Percentiles rank a stretch among this genome's conserved stretches.
phyloP scores from a whole-genome alignment of 2,888 invertebrate species.

The Schrankia costaestrigalis region DNA sequence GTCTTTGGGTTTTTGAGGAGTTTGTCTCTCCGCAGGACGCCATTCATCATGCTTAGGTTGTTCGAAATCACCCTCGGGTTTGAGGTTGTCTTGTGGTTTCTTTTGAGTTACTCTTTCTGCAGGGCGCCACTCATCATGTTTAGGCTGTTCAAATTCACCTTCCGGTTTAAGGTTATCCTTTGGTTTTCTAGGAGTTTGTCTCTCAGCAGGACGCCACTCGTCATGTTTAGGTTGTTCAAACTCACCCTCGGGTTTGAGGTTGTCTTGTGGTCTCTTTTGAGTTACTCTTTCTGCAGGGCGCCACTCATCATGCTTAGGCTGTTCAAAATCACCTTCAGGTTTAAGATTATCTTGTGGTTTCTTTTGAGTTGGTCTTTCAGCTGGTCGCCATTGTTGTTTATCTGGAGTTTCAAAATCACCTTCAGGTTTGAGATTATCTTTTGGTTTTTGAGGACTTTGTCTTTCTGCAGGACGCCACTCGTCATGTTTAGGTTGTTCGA shows the following conservation, averaged over 20 bases:
- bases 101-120: conserved; percentile 62
- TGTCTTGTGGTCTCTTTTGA: conserved; percentile 50
- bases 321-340: conserved; percentile 43
- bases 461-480: conserved; percentile 68
- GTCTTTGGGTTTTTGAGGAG: conserved; percentile 76
- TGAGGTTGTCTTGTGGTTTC: conserved; percentile 70
- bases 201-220: conserved; percentile 53
- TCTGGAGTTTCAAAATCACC: conserved; percentile 71
- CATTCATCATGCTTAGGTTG: conserved; percentile 60
- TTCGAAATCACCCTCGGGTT: conserved; percentile 72
- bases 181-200: conserved; percentile 49
- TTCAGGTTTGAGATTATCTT: conserved; percentile 72
- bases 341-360: conserved; percentile 72
- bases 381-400: conserved; percentile 46
- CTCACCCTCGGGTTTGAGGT: conserved; percentile 71
- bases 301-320: conserved; percentile 53
- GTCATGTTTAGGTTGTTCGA: conserved; percentile 58
- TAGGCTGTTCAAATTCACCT: conserved; percentile 78
- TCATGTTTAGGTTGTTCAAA: conserved; percentile 47
- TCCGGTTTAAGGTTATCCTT: conserved; percentile 77
- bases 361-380: conserved; percentile 61
- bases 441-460: conserved; percentile 48
- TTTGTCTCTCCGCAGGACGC: conserved; percentile 66
- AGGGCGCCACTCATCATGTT: conserved; percentile 69
- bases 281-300: conserved; percentile 56